Evolutionary conservation across 1,140 invertebrate genomes (phyloP).

Genomic region (Phymastichus coffea): DNA sequence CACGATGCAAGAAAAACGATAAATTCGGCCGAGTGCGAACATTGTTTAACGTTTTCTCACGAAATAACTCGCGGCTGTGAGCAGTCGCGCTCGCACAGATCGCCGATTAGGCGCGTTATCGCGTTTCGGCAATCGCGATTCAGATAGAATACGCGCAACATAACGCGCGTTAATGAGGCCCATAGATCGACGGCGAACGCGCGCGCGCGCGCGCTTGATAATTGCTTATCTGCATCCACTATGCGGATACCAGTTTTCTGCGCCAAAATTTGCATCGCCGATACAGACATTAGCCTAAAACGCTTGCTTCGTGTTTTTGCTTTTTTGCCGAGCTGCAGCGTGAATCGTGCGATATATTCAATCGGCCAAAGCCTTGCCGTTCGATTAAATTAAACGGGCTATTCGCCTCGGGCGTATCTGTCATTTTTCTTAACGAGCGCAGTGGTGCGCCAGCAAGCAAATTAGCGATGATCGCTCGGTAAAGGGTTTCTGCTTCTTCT

Average conservation of each 20-base stretch:
- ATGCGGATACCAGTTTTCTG: no score
- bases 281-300: no score
- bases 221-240: no score
- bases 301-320: no score
- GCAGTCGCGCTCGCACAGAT: no score
- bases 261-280: no score
- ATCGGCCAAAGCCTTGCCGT: background rate
- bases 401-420: conserved; percentile 20
- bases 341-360: no score
- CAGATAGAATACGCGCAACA: conserved; percentile 24
- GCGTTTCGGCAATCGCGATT: conserved; percentile 20
- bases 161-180: conserved; percentile 23
- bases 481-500: no score
- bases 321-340: no score
- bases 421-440: conserved; percentile 26
- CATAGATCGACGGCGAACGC: conserved; percentile 19
- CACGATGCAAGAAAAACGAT: no score
- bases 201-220: no score
- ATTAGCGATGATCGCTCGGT: conserved; percentile 11
- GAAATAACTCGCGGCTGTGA: background rate
- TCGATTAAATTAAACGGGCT: conserved; percentile 22
- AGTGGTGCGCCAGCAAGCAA: conserved; percentile 17
- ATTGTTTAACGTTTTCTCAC: conserved; percentile 3
- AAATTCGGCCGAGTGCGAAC: conserved; percentile 3
- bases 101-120: no score